Evolutionary conservation across 2,888 invertebrate genomes (phyloP).

Genomic region (Acronicta psi): DNA sequence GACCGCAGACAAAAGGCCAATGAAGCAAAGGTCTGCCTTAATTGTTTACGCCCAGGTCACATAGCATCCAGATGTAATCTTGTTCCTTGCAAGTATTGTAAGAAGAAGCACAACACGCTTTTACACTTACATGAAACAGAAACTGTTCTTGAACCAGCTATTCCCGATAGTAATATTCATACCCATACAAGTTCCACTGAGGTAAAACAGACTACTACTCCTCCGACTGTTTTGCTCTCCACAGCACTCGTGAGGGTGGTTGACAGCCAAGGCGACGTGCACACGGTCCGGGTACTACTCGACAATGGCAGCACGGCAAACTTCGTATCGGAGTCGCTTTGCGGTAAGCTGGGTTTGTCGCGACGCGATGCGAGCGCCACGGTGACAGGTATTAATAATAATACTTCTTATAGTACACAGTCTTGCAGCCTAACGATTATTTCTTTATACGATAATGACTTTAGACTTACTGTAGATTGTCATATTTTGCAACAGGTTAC

Average conservation of each 20-base stretch:
- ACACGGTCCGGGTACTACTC: background rate
- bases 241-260: conserved; percentile 4
- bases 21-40: background rate
- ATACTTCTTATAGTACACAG: background rate
- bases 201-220: background rate
- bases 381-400: background rate
- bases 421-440: background rate
- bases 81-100: background rate
- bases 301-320: conserved; percentile 6
- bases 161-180: background rate
- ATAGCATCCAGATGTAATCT: background rate
- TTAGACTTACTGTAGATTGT: background rate
- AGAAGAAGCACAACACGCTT: background rate
- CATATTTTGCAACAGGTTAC: background rate
- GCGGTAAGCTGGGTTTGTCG: conserved; percentile 6
- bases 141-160: background rate
- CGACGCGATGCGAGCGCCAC: background rate
- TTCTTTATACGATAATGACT: background rate
- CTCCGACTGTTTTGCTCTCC: background rate
- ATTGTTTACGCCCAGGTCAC: background rate
- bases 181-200: background rate
- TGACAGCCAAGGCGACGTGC: background rate
- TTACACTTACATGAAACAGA: background rate
- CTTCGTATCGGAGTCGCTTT: background rate
- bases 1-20: background rate